These are phyloP conservation scores for Tragulus kanchil DNA, from an alignment of 2,113 vertebrate genomes.

Conservation along the genomic window DNA sequence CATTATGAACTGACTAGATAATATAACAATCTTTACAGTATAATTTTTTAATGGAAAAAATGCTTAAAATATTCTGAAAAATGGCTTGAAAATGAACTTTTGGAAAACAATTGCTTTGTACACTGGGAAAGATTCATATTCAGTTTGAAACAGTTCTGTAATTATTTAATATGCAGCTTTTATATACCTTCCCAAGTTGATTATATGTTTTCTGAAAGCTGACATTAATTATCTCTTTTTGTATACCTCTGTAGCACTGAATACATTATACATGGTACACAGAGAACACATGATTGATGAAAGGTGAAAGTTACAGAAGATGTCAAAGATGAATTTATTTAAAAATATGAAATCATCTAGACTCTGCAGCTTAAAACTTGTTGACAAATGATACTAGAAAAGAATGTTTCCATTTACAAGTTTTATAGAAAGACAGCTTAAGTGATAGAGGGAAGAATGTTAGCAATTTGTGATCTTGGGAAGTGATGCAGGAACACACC, in stretches of 20 bases:
- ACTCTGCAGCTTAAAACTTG: slow-evolving; percentile 18
- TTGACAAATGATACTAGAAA: slow-evolving; percentile 43
- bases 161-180: neutral
- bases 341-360: slow-evolving; percentile 43
- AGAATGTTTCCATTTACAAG: slow-evolving; percentile 1
- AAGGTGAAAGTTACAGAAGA: slow-evolving; percentile 23
- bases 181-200: neutral
- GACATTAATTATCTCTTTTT: neutral
- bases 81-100: slow-evolving; percentile 47
- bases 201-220: slow-evolving; percentile 16
- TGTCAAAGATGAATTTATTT: slow-evolving; percentile 2
- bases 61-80: slow-evolving; percentile 33
- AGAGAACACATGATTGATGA: neutral
- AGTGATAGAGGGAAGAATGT: neutral
- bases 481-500: neutral
- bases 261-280: neutral
- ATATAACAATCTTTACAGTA: neutral
- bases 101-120: neutral
- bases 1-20: slow-evolving; percentile 3
- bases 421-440: slow-evolving; percentile 50
- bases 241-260: neutral
- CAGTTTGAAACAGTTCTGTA: slow-evolving; percentile 8
- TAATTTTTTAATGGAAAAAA: slow-evolving; percentile 58
- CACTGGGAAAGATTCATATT: neutral
- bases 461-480: slow-evolving; percentile 29